Percentiles rank a stretch among this genome's conserved stretches.
phyloP scores from a whole-genome alignment of 2,797 vertebrate genomes.

The Onychomys leucogaster region DNA sequence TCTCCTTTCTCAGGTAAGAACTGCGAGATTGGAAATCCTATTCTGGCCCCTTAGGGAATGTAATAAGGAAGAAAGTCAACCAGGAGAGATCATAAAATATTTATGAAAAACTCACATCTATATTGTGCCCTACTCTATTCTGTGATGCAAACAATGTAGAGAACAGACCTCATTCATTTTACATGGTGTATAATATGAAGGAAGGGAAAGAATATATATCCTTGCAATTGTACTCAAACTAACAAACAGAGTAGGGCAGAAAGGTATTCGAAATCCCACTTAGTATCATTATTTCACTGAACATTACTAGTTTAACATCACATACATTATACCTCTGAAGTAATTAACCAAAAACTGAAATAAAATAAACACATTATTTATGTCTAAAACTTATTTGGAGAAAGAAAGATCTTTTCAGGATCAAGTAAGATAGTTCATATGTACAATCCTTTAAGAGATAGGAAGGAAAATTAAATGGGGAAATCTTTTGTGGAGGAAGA shows the following conservation, averaged over 20 bases:
- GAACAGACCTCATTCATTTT: neutral
- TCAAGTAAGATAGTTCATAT: neutral
- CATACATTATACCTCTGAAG: neutral
- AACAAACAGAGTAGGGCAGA: neutral
- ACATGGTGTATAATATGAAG: neutral
- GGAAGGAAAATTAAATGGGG: neutral
- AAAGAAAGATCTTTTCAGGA: neutral
- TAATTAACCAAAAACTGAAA: neutral
- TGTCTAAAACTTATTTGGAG: neutral
- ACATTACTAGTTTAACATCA: neutral
- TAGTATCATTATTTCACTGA: neutral
- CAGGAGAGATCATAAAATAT: conserved; percentile 71
- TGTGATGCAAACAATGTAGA: conserved; percentile 40
- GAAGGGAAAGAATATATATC: neutral
- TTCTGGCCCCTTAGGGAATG: conserved; percentile 21
- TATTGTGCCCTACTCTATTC: neutral
- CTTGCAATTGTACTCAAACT: neutral
- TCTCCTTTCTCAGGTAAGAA: conserved; percentile 66
- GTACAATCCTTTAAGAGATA: neutral
- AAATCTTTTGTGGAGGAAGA: neutral
- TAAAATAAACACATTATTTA: neutral
- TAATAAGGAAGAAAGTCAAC: conserved; percentile 63
- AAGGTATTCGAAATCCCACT: neutral
- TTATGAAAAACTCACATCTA: conserved; percentile 64
- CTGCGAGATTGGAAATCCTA: conserved; percentile 38